Percentiles rank a stretch among this genome's conserved stretches.
These are phyloP conservation scores for Clusia tigrina DNA, from an alignment of 2,888 invertebrate species.

Conservation along the genomic window DNA sequence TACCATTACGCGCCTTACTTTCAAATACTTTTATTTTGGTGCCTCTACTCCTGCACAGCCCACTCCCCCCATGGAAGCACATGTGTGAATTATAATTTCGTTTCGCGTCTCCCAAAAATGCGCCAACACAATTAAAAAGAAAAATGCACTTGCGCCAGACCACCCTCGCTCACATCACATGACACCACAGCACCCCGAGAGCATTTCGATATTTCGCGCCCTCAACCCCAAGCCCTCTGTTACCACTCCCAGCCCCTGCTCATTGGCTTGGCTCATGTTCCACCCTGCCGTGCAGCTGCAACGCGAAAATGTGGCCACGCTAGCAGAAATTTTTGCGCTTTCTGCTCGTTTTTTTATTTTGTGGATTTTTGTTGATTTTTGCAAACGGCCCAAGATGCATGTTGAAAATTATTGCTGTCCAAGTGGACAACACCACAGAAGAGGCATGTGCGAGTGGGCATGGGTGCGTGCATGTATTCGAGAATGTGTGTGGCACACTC, in stretches of 20 bases:
- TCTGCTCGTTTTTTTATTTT: background rate
- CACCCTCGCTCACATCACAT: too few species aligned
- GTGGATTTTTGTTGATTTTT: slow-evolving; percentile 40
- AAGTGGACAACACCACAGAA: slow-evolving; percentile 28
- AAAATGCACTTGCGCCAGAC: slow-evolving; percentile 15
- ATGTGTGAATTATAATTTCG: slow-evolving; percentile 59
- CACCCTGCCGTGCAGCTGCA: slow-evolving; percentile 8
- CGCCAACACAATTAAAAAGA: slow-evolving; percentile 34
- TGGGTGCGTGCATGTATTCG: background rate
- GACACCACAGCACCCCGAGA: too few species aligned
- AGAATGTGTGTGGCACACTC: slow-evolving; percentile 8
- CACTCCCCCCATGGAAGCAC: slow-evolving; percentile 32
- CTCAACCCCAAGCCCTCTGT: background rate
- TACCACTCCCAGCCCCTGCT: background rate
- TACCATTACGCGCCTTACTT: background rate
- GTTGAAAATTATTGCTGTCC: slow-evolving; percentile 35
- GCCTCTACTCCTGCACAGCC: slow-evolving; percentile 5
- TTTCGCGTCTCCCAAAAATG: slow-evolving; percentile 48
- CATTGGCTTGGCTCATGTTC: slow-evolving; percentile 40
- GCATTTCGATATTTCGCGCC: slow-evolving; percentile 44
- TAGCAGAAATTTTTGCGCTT: background rate
- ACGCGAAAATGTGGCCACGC: slow-evolving; percentile 7
- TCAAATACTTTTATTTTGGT: slow-evolving; percentile 5
- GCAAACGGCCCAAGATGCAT: slow-evolving; percentile 34
- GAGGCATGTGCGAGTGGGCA: slow-evolving; percentile 7